Evolutionary conservation across 2,113 vertebrate species (phyloP), one percentile per base, ranked within the genome.

Genomic region (Coptodon bakossiorum): DNA sequence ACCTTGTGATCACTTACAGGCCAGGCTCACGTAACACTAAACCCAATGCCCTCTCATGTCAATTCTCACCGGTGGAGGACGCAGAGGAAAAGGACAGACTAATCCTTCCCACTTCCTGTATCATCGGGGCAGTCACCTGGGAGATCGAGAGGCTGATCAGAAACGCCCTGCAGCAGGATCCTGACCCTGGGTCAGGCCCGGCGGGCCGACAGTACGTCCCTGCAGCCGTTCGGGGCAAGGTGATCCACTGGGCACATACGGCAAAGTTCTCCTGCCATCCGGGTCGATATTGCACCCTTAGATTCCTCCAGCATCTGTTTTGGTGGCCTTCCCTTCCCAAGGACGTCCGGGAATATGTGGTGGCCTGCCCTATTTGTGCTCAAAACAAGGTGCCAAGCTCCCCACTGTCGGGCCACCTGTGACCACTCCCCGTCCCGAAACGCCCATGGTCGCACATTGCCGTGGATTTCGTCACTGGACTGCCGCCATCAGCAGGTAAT

Each of bases 391-490:
- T 16, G 16, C 57, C 27, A 17, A 61, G 57, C 57, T 61, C 8
- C 8, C 27, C 9, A 5, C 57, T 31, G 14, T 61, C 17, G 27
- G 57, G 57, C 57, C 57, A 61, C 27, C 27, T 17, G 27, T 3
- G 0, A 0, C 27, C 57, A 61, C 57, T 31, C 57, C 9, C 57
- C 27, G 31, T 61, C 7, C 34, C 34, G 2, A 7, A 34, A 34
- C 27, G 57, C 57, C 29, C 27, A 61, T 31, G 14, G 27, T 61
- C 17, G 57, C 57, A 61, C 5, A 61, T 61, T 61, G 5, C 57
- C 8, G 0, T 31, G 57, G 27, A 61, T 61, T 17, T 61, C 17
- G 27, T 61, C 3, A 61, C 14, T 61, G 27, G 57, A 61, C 57
- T 31, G 14, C 27, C 3, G 14, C 57, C 27, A 1, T 31, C 57